phyloP scores from a whole-genome alignment of 2,888 invertebrate species.

The Dasypogon diadema region DNA sequence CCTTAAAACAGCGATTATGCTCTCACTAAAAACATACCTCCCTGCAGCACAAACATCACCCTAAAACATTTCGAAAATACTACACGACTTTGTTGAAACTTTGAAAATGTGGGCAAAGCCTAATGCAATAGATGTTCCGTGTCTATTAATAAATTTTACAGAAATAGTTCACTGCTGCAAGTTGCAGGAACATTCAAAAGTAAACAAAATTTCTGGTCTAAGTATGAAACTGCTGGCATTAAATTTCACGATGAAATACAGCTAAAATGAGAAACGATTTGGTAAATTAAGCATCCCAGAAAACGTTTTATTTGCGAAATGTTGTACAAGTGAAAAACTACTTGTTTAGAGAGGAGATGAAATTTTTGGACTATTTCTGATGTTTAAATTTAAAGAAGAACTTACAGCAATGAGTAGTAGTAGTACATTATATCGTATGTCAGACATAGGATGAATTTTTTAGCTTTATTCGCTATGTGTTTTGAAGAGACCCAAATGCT shows the following conservation, averaged over 20 bases:
- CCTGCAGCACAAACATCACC: too few relatives aligned
- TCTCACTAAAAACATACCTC: too few relatives aligned
- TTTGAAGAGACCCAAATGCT: too few relatives aligned
- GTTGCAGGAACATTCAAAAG: constrained; percentile 29
- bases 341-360: too few relatives aligned
- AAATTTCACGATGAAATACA: background rate
- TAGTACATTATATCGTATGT: too few relatives aligned
- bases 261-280: background rate
- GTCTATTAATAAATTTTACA: constrained; percentile 30
- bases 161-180: constrained; percentile 39
- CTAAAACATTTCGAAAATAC: background rate
- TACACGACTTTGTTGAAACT: background rate
- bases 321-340: background rate
- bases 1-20: too few relatives aligned
- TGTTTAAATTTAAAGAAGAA: too few relatives aligned
- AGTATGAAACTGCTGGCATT: background rate
- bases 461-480: too few relatives aligned
- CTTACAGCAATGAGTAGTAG: too few relatives aligned
- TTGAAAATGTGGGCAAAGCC: constrained; percentile 1
- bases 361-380: too few relatives aligned
- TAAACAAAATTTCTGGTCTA: constrained; percentile 2
- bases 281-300: background rate
- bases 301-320: background rate
- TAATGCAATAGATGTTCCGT: constrained; percentile 35
- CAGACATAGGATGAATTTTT: too few relatives aligned